Percentiles rank a stretch among this genome's conserved stretches.
Evolutionary conservation across 2,888 invertebrate genomes (phyloP).

Genomic region (Steinernema scapterisci): DNA sequence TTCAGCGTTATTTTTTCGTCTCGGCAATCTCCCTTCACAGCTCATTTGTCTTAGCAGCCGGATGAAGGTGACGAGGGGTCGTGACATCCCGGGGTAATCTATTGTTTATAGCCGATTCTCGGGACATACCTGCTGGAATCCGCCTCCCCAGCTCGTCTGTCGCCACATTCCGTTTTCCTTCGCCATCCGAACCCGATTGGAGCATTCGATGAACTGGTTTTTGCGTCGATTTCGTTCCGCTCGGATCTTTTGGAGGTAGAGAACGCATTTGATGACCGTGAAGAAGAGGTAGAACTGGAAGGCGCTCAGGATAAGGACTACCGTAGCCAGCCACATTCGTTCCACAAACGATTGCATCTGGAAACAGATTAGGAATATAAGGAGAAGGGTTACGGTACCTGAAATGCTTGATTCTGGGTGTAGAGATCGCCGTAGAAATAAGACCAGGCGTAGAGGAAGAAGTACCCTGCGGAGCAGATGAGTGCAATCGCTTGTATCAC

Average conservation of each 20-base stretch:
- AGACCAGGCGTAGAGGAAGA: constrained; percentile 61
- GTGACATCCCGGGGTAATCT: constrained; percentile 1
- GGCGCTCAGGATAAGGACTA: constrained; percentile 55
- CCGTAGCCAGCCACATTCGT: constrained; percentile 63
- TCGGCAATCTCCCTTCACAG: neutral
- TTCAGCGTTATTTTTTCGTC: constrained; percentile 31
- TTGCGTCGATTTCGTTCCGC: constrained; percentile 51
- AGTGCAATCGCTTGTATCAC: constrained; percentile 58
- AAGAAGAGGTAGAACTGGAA: constrained; percentile 63
- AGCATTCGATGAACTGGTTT: constrained; percentile 57
- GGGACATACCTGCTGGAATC: constrained; percentile 53
- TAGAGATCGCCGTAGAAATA: constrained; percentile 64
- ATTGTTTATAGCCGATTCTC: neutral
- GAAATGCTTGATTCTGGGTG: constrained; percentile 50
- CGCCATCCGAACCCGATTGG: constrained; percentile 60
- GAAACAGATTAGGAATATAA: constrained; percentile 25
- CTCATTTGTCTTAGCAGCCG: neutral
- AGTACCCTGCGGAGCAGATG: constrained; percentile 59
- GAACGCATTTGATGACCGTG: constrained; percentile 59
- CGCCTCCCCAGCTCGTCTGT: constrained; percentile 63
- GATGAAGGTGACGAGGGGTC: neutral
- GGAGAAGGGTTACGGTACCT: constrained; percentile 39
- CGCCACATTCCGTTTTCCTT: constrained; percentile 65
- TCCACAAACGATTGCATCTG: constrained; percentile 60
- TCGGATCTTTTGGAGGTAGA: constrained; percentile 58